Evolutionary conservation across 2,888 invertebrate genomes (phyloP), one percentile per base, ranked within the genome.

Genomic region (Callimorpha dominula): DNA sequence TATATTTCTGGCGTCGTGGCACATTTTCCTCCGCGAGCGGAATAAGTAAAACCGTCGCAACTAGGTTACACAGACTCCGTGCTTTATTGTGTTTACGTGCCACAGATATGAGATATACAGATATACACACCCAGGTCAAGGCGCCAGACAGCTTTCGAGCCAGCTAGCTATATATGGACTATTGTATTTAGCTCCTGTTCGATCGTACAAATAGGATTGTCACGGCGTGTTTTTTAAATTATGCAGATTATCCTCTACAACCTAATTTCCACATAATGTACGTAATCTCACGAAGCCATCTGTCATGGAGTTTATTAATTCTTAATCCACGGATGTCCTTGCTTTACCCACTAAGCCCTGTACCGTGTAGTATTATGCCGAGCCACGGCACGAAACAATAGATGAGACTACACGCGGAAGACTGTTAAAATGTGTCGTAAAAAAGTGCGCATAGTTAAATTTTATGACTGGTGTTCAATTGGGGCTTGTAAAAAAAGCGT

Each of bases 51-150:
- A 88, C 85, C 82, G 77, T 84, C 87, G 87, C 90, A 94, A 90
- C 91, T 95, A 93, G 94, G 95, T 94, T 95, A 94, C 88, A 88
- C 88, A 84, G 92, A 85, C 89, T 91, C 89, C 85, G 90, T 93
- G 92, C 90, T 95, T 95, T 94, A 95, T 95, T 95, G 92, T 94
- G 87, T 94, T 92, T 94, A 95, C 95, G 95, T 95, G 95, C 92
- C 89, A 90, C 91, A 92, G 93, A 94, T 94, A 94, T 93, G 92
- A 93, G 94, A 94, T 93, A 93, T 89, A 91, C 89, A 90, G 88
- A 90, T 90, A 91, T 85, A 87, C 88, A 83, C 81, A 87, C 68
- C 78, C 91, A 86, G 94, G 95, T 95, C 95, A 95, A 95, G 95
- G 95, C 92, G 91, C 84, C 90, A 89, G 88, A 90, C 93, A 93